These are phyloP conservation scores for Calosoma granatense DNA, from an alignment of 1,140 invertebrate species.

Conservation along the genomic window DNA sequence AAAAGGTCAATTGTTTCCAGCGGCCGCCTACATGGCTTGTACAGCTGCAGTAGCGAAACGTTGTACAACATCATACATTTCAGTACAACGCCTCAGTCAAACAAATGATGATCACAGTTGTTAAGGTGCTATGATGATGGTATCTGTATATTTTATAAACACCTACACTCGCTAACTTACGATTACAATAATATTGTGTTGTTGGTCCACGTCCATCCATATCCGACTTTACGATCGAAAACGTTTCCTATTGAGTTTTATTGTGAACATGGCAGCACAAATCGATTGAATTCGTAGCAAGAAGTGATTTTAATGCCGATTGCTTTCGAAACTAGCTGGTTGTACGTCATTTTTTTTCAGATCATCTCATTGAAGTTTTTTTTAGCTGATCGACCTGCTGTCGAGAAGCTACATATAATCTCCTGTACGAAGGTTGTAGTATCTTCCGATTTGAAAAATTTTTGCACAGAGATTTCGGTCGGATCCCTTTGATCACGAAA, in stretches of 20 bases:
- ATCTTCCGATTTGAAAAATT: no score
- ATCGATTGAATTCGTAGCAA: not conserved
- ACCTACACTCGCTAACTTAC: slow-evolving; percentile 2
- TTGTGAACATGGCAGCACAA: not conserved
- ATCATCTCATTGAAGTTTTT: no score
- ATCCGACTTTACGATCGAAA: not conserved
- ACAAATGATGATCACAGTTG: not conserved
- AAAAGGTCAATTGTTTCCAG: no score
- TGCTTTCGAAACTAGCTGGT: not conserved
- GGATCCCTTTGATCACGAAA: no score
- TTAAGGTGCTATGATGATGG: not conserved
- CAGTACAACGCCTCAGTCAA: not conserved
- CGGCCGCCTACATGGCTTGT: no score
- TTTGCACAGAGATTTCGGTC: no score
- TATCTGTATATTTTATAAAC: slow-evolving; percentile 5
- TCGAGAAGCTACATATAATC: no score
- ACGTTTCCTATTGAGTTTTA: not conserved
- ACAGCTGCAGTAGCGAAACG: not conserved
- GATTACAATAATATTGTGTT: slow-evolving; percentile 8
- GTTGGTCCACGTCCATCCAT: slow-evolving; percentile 1
- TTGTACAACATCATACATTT: no score
- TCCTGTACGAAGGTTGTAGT: no score
- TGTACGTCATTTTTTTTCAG: not conserved
- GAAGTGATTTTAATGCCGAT: slow-evolving; percentile 3
- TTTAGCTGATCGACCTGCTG: no score